Base-by-base conservation (phyloP, 2,888 invertebrate genomes). In the Caenorhabditis wallacei region DNA sequence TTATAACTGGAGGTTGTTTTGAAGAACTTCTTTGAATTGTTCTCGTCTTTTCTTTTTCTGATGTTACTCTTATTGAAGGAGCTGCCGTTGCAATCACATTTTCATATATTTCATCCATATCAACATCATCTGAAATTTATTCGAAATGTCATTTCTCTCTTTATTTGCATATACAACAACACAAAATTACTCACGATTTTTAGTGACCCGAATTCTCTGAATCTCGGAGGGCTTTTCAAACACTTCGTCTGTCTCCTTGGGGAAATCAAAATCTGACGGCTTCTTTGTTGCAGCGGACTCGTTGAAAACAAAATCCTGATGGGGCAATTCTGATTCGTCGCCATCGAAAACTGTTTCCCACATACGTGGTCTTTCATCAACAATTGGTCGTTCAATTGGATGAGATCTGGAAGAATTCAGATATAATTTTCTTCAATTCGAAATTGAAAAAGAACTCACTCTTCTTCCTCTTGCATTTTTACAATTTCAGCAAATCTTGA, bases 311-410 rank as follows among this genome's bases (percentile, higher is more conserved):
- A 69, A 82, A 22, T 82, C 82, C 48, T 78, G 64, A 37, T 51
- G 68, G 11, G 76, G 80, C 37, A 74, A 59, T 68, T 86, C 85
- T 7, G 88, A 85, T 59, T 86, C 87, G 37, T 91, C 90, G n/a
- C 80, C 81, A 20, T 90, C 90, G 72, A 91, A 91, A 22, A 90
- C 91, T 16, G 91, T 91, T 16, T 90, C 90, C 91, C 91, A 91
- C 90, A 91, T 91, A 20, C 86, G 85, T 13, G 85, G 86, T 26
- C 69, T 82, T 20, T 80, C 66, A 48, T 85, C 80, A n/a, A 57
- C 48, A 35, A 59, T 59, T 11, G 54, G 35, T 2, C 1, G 16
- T 16, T 56, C 37, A 16, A 43, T 51, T 30, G 56, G 13, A n/a
- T 30, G 16, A 26, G 66, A 64, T 59, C 72, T 80, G 71, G 48